These are phyloP conservation scores for Coluber constrictor DNA, from an alignment of 2,797 vertebrate genomes.

Conservation along the genomic window DNA sequence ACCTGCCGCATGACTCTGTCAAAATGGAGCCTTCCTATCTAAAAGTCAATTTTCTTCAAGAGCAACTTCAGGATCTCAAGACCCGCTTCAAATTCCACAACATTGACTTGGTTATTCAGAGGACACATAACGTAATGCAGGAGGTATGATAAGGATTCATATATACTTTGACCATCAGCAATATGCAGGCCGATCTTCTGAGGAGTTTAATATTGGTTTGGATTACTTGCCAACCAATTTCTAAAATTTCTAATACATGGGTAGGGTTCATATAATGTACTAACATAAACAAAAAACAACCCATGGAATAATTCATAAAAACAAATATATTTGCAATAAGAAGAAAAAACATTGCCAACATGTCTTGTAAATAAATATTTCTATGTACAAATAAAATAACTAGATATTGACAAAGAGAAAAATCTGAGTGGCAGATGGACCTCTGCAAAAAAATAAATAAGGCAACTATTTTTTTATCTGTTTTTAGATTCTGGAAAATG, in stretches of 20 bases:
- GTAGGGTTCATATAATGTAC: neutral
- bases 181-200: neutral
- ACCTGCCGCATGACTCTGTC: slow-evolving; percentile 67
- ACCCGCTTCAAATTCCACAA: slow-evolving; percentile 79
- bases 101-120: slow-evolving; percentile 78
- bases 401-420: neutral
- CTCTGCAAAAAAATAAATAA: neutral
- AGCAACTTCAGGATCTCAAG: slow-evolving; percentile 79
- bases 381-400: neutral
- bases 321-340: neutral
- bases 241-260: neutral
- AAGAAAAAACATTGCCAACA: neutral
- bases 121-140: slow-evolving; percentile 87
- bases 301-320: neutral
- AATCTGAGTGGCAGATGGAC: neutral
- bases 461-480: slow-evolving; percentile 14
- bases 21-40: slow-evolving; percentile 82
- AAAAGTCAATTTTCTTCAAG: slow-evolving; percentile 76
- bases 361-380: neutral
- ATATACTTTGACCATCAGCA: slow-evolving; percentile 5
- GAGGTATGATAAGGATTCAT: slow-evolving; percentile 73
- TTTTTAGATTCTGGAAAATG: slow-evolving; percentile 84
- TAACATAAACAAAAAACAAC: neutral
- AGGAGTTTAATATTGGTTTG: neutral
- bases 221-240: neutral